Conservation (phyloP, 2,113 vertebrate genomes). For the Pipa parva region DNA sequence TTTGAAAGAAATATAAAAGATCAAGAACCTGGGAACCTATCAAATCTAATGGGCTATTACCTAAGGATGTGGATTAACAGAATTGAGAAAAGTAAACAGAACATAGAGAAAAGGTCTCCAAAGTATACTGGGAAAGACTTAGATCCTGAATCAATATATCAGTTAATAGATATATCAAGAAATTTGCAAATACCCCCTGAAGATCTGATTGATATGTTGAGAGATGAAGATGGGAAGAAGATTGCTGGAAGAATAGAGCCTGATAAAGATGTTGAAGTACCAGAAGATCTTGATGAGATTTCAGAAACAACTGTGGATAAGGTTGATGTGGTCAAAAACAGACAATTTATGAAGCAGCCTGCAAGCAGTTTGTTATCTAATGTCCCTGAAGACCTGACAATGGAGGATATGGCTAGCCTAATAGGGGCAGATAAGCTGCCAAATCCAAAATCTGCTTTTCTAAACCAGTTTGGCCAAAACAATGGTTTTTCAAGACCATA, state of each 20-base stretch:
- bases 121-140: conserved; percentile 62
- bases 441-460: conserved; percentile 66
- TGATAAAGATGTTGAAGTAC: conserved; percentile 59
- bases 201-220: conserved; percentile 83
- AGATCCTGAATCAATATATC: conserved; percentile 74
- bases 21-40: conserved; percentile 66
- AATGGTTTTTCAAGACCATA: conserved; percentile 60
- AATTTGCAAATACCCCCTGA: conserved; percentile 87
- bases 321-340: conserved; percentile 59
- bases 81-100: conserved; percentile 61
- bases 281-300: conserved; percentile 56
- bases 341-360: conserved; percentile 58
- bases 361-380: conserved; percentile 59
- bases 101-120: conserved; percentile 61
- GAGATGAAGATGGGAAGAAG: conserved; percentile 59
- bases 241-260: conserved; percentile 58
- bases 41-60: conserved; percentile 78
- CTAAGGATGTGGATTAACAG: conserved; percentile 75
- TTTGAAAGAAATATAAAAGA: conserved; percentile 64
- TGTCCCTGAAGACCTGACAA: conserved; percentile 70
- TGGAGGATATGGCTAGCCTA: conserved; percentile 79
- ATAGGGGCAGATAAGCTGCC: conserved; percentile 67
- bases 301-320: conserved; percentile 58
- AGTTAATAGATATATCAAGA: conserved; percentile 82
- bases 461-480: conserved; percentile 67